Percentiles rank a stretch among this genome's conserved stretches.
Evolutionary conservation across 2,797 vertebrate species (phyloP).

Genomic region (Distichodus sexfasciatus): DNA sequence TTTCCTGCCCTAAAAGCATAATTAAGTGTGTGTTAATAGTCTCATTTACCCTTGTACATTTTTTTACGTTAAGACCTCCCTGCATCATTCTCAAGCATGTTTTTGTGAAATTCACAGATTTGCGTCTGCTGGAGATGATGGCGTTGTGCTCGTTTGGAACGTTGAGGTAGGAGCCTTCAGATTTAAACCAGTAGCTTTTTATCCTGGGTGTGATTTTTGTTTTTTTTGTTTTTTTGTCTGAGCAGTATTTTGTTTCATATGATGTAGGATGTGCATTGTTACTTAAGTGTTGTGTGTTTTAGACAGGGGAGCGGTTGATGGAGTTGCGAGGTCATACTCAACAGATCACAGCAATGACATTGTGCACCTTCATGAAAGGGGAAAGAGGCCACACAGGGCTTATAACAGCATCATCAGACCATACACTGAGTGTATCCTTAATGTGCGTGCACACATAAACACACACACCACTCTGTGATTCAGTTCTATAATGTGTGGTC

Average conservation of each 20-base stretch:
- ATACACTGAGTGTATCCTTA: constrained; percentile 92
- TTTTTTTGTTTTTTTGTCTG: constrained; percentile 8
- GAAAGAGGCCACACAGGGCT: constrained; percentile 64
- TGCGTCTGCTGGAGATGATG: constrained; percentile 95
- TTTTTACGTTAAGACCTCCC: background rate
- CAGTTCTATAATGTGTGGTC: constrained; percentile 15
- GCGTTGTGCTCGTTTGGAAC: constrained; percentile 88
- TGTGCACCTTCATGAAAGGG: constrained; percentile 64
- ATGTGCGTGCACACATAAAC: background rate
- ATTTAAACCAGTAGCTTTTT: background rate
- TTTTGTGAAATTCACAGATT: constrained; percentile 71
- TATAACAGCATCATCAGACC: constrained; percentile 91
- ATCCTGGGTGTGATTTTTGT: background rate
- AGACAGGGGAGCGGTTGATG: constrained; percentile 89
- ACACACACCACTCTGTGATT: background rate
- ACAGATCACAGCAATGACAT: constrained; percentile 88
- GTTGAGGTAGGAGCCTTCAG: constrained; percentile 76
- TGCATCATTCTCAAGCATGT: background rate
- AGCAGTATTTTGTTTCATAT: too few species aligned
- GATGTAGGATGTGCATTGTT: too few species aligned
- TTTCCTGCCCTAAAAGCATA: too few species aligned
- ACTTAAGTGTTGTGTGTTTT: constrained; percentile 37
- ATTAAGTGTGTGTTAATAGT: too few species aligned
- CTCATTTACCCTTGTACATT: background rate
- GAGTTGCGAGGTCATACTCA: constrained; percentile 88